Evolutionary conservation across 2,113 vertebrate species (phyloP), one percentile per base, ranked within the genome.

Genomic region (Maccullochella peelii): DNA sequence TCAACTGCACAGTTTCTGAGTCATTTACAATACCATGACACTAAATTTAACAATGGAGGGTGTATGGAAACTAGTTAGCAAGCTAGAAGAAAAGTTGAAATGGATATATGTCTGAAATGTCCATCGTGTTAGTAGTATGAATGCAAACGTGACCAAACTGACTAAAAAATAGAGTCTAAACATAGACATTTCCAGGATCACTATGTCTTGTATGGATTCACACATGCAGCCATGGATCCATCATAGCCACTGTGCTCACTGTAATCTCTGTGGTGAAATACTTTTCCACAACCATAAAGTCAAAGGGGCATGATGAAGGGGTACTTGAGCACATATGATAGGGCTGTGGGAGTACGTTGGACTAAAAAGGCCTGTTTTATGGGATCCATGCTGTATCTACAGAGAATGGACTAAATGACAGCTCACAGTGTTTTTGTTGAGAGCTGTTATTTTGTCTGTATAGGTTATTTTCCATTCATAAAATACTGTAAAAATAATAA

Each of bases 321-420:
- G 20, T 33, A 30, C 5, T 12, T 52, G 38, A 44, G 65, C 25
- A 18, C 15, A 69, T 69, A 52, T 69, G 20, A 52, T 14, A 30
- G 52, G 6, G 38, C 20, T 44, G 38, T 59, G 16, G 6, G 57
- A 61, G 38, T 27, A 52, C 25, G 1, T 52, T 10, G 20, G 25
- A 69, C 66, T 30, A 50, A 63, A 23, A 55, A 23, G 54, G 54
- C 42, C 61, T 63, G 61, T 38, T 75, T 6, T 42, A 67, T 75
- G 15, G 25, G 33, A 70, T 44, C 21, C 16, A 36, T 62, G 59
- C 61, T 12, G 61, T 23, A 38, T 36, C 61, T 40, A 1, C 33
- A 38, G 33, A 62, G 15, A 63, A 12, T n/a, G 33, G 30, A 38
- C 58, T 25, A 25, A 30, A 58, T 44, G 44, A 25, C 42, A 58